Evolutionary conservation across 2,888 invertebrate genomes (phyloP), one percentile per base, ranked within the genome.

Genomic region (Cordilura impudica): DNA sequence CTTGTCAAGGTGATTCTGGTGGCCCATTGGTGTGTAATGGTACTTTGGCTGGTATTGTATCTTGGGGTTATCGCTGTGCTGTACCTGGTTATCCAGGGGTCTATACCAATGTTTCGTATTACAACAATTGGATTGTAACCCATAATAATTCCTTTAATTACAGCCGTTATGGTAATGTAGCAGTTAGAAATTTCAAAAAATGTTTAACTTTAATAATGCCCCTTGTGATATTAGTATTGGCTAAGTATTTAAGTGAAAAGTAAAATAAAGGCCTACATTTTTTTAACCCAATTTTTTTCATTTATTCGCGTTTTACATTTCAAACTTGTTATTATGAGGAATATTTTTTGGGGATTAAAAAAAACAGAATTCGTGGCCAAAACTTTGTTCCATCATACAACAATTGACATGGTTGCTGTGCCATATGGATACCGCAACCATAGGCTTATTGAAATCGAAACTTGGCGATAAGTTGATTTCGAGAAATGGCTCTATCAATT

Each of bases 1-100:
- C 84, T 1, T 84, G 84, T 18, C 82, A 83, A 47, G 84, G 84
- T 14, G 84, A 84, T 23, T 84, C 84, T 7, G 84, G 84, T 29
- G 84, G 84, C 12, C 84, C 84, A 7, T 61, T 84, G 14, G 82
- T 81, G 19, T 84, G 83, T 53, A 81, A 82, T 49, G 76, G 76
- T 51, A 16, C 47, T 1, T 73, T 84, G 18, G 80, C 67, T 1
- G 85, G 85, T 5, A 81, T 84, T 56, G 84, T 84, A 0, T 84
- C 85, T 7, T 85, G 84, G 84, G 84, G 84, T 23, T 49, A 74
- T 54, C 78, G 80, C 8, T 85, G 85, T 29, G 85, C 81, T 4
- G 19, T 76, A 14, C 69, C 74, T 3, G 82, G 81, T 10, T 84
- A 78, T 75, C 83, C 84, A 0, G 85, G 83, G 21, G 78, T 85